Percentiles rank a stretch among this genome's conserved stretches.
Evolutionary conservation across 1,140 invertebrate genomes (phyloP).

Genomic region (Aphis craccivora): DNA sequence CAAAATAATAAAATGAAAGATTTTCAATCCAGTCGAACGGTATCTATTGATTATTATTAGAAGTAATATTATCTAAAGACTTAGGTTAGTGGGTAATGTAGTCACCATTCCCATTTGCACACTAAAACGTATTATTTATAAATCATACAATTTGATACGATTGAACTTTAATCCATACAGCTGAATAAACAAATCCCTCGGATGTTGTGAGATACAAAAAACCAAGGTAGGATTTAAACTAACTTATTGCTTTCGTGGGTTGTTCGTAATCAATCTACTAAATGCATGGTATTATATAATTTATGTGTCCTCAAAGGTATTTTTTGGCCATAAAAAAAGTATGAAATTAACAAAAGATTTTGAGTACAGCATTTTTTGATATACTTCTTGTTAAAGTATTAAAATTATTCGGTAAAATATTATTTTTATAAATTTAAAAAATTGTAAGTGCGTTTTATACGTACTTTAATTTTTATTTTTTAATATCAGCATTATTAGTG

Average conservation of each 20-base stretch:
- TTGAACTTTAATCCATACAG: not conserved
- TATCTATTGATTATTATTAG: no score
- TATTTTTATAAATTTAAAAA: not conserved
- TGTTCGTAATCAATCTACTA: not conserved
- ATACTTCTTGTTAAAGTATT: not conserved
- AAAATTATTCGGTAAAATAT: not conserved
- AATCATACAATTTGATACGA: not conserved
- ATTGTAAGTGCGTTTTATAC: not conserved
- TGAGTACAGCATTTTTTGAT: not conserved
- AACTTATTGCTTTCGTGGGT: not conserved
- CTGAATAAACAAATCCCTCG: not conserved
- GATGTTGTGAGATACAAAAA: not conserved
- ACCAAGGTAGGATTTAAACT: not conserved
- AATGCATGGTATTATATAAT: not conserved
- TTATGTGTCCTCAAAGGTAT: not conserved
- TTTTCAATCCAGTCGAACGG: no score
- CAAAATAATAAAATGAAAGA: no score
- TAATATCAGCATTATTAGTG: not conserved
- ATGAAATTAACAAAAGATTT: not conserved
- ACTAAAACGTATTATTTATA: no score
- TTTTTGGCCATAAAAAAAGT: not conserved
- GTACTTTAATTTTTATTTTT: not conserved
- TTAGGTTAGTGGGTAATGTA: no score
- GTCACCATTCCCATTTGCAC: no score
- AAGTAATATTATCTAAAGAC: no score